A percentile compares a stretch with the other conserved stretches of the same genome.
These are phyloP conservation scores for Crepidodera aurea DNA, from an alignment of 2,888 invertebrate species.

Conservation along the genomic window DNA sequence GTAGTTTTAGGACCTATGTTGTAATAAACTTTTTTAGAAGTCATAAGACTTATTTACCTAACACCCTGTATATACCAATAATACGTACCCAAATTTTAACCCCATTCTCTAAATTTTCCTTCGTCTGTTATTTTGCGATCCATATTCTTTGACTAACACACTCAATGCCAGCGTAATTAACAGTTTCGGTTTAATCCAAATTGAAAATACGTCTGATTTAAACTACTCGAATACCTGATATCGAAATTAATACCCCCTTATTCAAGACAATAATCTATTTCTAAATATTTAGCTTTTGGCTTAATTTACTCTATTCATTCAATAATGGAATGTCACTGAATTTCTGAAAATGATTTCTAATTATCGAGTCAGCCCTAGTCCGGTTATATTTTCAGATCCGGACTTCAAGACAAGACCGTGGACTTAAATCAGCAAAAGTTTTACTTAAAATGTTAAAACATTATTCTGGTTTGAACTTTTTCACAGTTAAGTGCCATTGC, in stretches of 20 bases:
- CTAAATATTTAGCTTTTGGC: slow-evolving; percentile 15
- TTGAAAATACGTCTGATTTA: slow-evolving; percentile 12
- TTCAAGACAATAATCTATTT: slow-evolving; percentile 13
- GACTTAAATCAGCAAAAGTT: no score
- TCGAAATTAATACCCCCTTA: slow-evolving; percentile 18
- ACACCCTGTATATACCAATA: no score
- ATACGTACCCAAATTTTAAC: background rate
- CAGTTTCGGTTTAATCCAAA: slow-evolving; percentile 13
- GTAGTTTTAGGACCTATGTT: no score
- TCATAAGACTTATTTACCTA: no score
- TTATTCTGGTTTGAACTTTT: no score
- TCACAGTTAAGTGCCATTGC: no score
- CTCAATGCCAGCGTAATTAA: slow-evolving; percentile 6
- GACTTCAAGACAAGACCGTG: no score
- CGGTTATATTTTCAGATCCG: background rate
- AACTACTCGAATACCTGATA: slow-evolving; percentile 10
- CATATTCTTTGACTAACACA: slow-evolving; percentile 1
- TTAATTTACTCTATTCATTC: slow-evolving; percentile 17
- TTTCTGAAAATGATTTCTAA: slow-evolving; percentile 17
- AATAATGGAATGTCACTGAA: slow-evolving; percentile 16
- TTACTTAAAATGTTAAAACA: no score
- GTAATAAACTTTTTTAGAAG: no score
- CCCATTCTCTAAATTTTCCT: background rate
- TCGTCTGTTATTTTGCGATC: background rate
- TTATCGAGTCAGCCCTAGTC: slow-evolving; percentile 3